These are phyloP conservation scores for Thalassophryne amazonica DNA, from an alignment of 2,797 vertebrate genomes.

Conservation along the genomic window DNA sequence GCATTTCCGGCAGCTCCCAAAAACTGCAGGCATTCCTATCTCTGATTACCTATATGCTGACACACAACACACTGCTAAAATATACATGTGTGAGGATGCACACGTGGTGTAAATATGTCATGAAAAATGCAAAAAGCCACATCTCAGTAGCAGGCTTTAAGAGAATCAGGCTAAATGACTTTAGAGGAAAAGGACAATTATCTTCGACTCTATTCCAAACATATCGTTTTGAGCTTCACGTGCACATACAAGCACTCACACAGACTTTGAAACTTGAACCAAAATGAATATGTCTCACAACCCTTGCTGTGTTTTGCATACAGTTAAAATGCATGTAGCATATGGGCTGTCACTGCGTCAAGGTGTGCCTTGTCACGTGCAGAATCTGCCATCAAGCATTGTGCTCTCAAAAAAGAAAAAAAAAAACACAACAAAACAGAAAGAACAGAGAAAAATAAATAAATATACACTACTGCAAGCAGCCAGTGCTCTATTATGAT, in stretches of 20 bases:
- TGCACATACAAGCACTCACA: conserved; percentile 17
- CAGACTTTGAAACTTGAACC: conserved; percentile 77
- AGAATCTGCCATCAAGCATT: conserved; percentile 78
- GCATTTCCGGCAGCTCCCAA: conserved; percentile 88
- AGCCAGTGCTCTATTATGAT: conserved; percentile 78
- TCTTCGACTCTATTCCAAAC: conserved; percentile 76
- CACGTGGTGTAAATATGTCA: conserved; percentile 77
- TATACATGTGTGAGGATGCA: conserved; percentile 71
- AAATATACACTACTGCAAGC: conserved; percentile 64
- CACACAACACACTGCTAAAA: conserved; percentile 76
- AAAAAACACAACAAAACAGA: neutral
- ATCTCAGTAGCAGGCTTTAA: conserved; percentile 79
- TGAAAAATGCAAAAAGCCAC: conserved; percentile 81
- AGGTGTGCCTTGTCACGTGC: conserved; percentile 78
- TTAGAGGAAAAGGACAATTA: conserved; percentile 75
- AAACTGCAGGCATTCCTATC: conserved; percentile 91
- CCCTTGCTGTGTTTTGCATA: conserved; percentile 73
- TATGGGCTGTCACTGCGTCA: conserved; percentile 68
- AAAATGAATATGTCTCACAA: conserved; percentile 70
- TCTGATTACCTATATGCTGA: conserved; percentile 78
- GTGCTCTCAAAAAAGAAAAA: conserved; percentile 67
- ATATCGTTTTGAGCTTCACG: conserved; percentile 71
- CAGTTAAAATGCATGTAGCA: conserved; percentile 79
- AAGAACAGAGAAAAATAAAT: conserved; percentile 9
- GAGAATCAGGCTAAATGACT: conserved; percentile 75